phyloP scores from a whole-genome alignment of 2,113 vertebrate species.

The Pantherophis guttatus region DNA sequence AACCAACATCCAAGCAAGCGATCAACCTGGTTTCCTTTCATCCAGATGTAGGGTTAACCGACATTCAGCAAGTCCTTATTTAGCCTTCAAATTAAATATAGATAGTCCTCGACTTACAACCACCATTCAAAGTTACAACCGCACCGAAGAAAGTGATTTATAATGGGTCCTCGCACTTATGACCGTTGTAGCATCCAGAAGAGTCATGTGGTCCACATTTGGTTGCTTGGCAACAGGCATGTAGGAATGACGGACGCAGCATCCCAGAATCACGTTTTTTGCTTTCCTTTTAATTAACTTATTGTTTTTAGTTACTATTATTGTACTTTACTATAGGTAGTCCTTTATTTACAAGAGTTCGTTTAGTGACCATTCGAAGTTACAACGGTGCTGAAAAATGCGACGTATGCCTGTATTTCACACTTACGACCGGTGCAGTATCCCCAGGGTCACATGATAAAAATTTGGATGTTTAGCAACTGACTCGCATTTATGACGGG shows the following conservation, averaged over 20 bases:
- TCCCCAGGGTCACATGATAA: not conserved
- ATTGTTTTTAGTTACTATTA: not conserved
- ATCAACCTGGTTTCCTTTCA: not conserved
- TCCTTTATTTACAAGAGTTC: not conserved
- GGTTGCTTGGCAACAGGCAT: not conserved
- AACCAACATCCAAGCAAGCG: fast-evolving
- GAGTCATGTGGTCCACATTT: not conserved
- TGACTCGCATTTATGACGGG: not conserved
- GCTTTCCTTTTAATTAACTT: not conserved
- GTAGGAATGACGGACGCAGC: not conserved
- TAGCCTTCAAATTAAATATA: not conserved
- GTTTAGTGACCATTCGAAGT: not conserved
- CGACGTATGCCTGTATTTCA: not conserved
- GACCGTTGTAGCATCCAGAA: not conserved
- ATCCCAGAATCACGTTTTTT: not conserved
- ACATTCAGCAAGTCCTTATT: not conserved
- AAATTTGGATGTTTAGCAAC: not conserved
- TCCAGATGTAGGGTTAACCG: not conserved
- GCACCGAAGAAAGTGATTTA: not conserved
- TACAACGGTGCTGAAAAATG: not conserved
- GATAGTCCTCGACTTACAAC: not conserved
- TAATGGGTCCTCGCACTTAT: not conserved
- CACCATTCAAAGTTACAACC: not conserved
- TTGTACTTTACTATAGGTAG: not conserved
- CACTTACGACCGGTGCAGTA: not conserved